Percentiles rank a stretch among this genome's conserved stretches.
phyloP scores from a whole-genome alignment of 2,113 vertebrate species.

The Cisticola juncidis region DNA sequence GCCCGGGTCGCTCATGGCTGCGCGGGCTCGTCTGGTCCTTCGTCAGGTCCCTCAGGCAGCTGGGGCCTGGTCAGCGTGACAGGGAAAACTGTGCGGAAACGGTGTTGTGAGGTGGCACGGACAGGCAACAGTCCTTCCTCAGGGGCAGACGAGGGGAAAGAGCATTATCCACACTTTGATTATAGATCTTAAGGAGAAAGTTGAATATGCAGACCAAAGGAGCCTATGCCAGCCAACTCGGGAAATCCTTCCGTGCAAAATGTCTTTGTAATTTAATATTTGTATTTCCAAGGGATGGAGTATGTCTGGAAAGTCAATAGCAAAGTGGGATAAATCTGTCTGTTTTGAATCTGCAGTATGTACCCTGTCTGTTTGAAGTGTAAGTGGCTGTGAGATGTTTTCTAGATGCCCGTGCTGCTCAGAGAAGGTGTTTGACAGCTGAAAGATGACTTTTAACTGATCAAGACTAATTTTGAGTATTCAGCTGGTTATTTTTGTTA shows the following conservation, averaged over 20 bases:
- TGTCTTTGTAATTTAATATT: constrained; percentile 3
- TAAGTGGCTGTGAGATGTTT: background rate
- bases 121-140: background rate
- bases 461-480: background rate
- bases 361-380: background rate
- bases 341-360: background rate
- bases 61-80: background rate
- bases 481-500: background rate
- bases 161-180: background rate
- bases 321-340: background rate
- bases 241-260: background rate
- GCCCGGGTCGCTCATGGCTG: background rate
- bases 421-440: background rate
- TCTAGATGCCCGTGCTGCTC: background rate
- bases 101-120: background rate
- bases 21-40: background rate
- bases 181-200: background rate
- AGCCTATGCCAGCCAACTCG: background rate
- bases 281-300: background rate
- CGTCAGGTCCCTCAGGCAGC: background rate
- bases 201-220: background rate
- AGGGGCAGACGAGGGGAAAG: background rate
- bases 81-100: background rate
- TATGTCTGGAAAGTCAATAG: background rate
- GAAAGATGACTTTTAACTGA: background rate